phyloP scores from a whole-genome alignment of 2,113 vertebrate species.

The Nestor notabilis region DNA sequence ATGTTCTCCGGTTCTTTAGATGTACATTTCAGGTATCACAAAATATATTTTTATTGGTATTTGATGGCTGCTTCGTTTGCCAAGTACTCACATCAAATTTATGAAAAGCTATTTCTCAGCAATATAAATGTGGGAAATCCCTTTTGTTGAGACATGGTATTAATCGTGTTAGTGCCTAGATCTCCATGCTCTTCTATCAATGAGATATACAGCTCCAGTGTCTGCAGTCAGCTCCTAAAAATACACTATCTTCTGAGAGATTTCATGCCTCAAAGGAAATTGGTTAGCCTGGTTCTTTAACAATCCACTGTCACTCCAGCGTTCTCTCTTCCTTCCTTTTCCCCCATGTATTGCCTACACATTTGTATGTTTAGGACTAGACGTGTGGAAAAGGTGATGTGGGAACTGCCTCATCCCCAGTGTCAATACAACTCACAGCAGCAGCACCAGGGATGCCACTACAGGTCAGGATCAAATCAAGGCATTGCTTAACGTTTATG shows the following conservation, averaged over 20 bases:
- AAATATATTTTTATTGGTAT: slow-evolving; percentile 76
- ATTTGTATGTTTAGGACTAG: not conserved
- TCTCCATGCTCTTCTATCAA: slow-evolving; percentile 54
- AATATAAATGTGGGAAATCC: slow-evolving; percentile 65
- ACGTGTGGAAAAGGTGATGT: not conserved
- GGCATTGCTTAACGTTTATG: not conserved
- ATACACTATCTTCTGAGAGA: slow-evolving; percentile 34
- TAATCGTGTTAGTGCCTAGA: slow-evolving; percentile 59
- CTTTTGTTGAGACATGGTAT: slow-evolving; percentile 51
- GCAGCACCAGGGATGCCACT: not conserved
- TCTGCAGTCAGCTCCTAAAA: slow-evolving; percentile 68
- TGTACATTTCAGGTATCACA: slow-evolving; percentile 71
- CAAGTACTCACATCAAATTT: slow-evolving; percentile 72
- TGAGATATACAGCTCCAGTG: slow-evolving; percentile 63
- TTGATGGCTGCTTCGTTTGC: slow-evolving; percentile 71
- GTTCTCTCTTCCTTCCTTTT: not conserved
- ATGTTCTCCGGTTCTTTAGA: slow-evolving; percentile 71
- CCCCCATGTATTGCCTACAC: accelerated
- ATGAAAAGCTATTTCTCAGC: slow-evolving; percentile 54
- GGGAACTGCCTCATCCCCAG: not conserved
- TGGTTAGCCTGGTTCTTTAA: not conserved
- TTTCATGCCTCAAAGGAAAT: not conserved
- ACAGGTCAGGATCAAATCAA: not conserved
- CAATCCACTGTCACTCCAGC: not conserved
- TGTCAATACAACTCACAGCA: not conserved